phyloP scores from a whole-genome alignment of 2,888 invertebrate genomes.

The Coremacera marginata region DNA sequence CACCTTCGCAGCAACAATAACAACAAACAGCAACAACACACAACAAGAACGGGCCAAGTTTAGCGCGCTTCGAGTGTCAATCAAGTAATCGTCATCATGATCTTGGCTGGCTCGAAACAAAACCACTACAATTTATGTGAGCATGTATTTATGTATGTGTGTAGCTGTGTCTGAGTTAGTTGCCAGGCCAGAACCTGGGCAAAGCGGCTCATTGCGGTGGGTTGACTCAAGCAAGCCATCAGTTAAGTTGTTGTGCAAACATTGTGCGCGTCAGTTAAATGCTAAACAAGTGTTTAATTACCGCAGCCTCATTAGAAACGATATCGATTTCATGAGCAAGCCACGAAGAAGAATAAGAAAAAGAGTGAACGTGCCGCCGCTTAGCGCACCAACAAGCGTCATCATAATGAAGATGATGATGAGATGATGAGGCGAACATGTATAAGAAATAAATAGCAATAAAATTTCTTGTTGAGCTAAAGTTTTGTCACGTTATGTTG shows the following conservation, averaged over 20 bases:
- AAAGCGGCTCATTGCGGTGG: neutral
- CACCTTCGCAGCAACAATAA: neutral
- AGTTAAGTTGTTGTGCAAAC: constrained; percentile 24
- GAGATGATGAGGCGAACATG: neutral
- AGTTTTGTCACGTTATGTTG: neutral
- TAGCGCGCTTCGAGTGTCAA: constrained; percentile 16
- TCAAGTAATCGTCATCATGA: constrained; percentile 23
- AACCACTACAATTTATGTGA: neutral
- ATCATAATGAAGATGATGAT: neutral
- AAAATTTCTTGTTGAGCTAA: neutral
- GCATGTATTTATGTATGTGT: neutral
- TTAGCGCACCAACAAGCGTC: neutral
- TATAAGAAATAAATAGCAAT: neutral
- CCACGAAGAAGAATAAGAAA: neutral
- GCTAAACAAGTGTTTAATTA: constrained; percentile 38
- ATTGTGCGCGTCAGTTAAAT: constrained; percentile 18
- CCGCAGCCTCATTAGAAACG: constrained; percentile 29
- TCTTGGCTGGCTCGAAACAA: neutral
- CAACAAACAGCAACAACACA: neutral
- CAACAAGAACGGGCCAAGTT: neutral
- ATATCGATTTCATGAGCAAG: constrained; percentile 24
- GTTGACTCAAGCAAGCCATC: neutral
- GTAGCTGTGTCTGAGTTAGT: neutral
- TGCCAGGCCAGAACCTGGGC: neutral
- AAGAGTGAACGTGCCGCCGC: neutral